Conservation (phyloP, 2,797 vertebrate species). For the Catharus ustulatus region DNA sequence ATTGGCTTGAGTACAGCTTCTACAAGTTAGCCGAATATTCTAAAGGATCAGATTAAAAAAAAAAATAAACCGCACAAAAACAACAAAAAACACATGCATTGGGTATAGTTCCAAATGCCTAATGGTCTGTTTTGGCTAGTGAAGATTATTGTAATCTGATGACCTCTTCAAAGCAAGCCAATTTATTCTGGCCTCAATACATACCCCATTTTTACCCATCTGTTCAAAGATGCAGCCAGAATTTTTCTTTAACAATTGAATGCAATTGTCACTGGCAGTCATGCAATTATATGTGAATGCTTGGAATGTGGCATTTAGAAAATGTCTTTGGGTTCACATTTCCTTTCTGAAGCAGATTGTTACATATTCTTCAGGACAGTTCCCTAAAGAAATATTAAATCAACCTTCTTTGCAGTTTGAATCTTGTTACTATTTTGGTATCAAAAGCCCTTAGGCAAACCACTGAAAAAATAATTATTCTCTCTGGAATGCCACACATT, state of each 20-base stretch:
- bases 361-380: slow-evolving; percentile 49
- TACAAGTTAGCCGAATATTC: not conserved
- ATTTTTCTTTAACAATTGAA: slow-evolving; percentile 31
- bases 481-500: not conserved
- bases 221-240: slow-evolving; percentile 37
- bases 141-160: slow-evolving; percentile 39
- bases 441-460: slow-evolving; percentile 29
- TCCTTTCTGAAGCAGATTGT: slow-evolving; percentile 56
- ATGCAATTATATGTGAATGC: slow-evolving; percentile 11
- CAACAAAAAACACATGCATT: not conserved
- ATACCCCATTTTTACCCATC: slow-evolving; percentile 33
- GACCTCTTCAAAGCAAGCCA: slow-evolving; percentile 37
- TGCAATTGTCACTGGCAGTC: not conserved
- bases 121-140: slow-evolving; percentile 30
- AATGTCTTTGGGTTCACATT: slow-evolving; percentile 60
- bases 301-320: slow-evolving; percentile 36
- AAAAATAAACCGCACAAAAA: not conserved
- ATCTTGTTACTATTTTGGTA: slow-evolving; percentile 36
- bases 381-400: slow-evolving; percentile 41
- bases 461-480: slow-evolving; percentile 19
- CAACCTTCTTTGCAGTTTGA: slow-evolving; percentile 48
- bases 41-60: not conserved
- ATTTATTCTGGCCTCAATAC: slow-evolving; percentile 29
- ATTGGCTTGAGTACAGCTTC: not conserved
- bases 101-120: not conserved